Evolutionary conservation across 53 echinoderm and acorn worm species (phyloP).

Genomic region (Pentamera pediparva): DNA sequence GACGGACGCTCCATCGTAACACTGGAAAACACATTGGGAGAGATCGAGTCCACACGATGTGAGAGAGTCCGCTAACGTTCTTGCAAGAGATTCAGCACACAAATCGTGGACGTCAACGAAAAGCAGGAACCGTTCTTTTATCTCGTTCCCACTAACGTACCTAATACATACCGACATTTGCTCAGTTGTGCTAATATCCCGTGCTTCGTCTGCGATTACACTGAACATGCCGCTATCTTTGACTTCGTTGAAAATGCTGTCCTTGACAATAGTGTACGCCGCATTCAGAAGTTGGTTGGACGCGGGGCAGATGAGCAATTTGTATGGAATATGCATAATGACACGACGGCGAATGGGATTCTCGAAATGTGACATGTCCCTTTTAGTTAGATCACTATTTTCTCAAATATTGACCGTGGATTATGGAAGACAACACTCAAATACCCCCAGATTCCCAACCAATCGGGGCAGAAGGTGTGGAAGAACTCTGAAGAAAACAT

Average conservation of each 20-base stretch:
- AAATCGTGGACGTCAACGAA: not conserved
- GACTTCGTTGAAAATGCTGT: not conserved
- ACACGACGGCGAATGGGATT: too few species aligned
- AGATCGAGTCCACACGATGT: not conserved
- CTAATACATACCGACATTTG: slow-evolving; percentile 3
- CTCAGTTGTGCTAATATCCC: not conserved
- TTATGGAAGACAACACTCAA: too few species aligned
- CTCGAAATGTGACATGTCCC: too few species aligned
- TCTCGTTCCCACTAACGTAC: not conserved
- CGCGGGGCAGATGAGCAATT: too few species aligned
- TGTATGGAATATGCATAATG: too few species aligned
- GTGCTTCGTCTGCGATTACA: not conserved
- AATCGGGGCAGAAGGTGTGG: too few species aligned
- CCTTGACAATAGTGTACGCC: not conserved
- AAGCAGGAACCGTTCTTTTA: not conserved
- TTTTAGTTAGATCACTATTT: too few species aligned
- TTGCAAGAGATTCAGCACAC: not conserved
- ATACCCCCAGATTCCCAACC: too few species aligned
- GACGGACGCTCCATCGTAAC: not conserved
- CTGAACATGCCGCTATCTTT: not conserved
- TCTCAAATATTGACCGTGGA: too few species aligned
- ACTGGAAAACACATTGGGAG: not conserved
- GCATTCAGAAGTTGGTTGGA: not conserved
- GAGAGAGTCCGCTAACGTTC: not conserved
- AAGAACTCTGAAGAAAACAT: too few species aligned